A percentile compares a stretch with the other conserved stretches of the same genome.
Evolutionary conservation across 92 coral and sea anemone species (phyloP).

Genomic region (Galaxea fascicularis): DNA sequence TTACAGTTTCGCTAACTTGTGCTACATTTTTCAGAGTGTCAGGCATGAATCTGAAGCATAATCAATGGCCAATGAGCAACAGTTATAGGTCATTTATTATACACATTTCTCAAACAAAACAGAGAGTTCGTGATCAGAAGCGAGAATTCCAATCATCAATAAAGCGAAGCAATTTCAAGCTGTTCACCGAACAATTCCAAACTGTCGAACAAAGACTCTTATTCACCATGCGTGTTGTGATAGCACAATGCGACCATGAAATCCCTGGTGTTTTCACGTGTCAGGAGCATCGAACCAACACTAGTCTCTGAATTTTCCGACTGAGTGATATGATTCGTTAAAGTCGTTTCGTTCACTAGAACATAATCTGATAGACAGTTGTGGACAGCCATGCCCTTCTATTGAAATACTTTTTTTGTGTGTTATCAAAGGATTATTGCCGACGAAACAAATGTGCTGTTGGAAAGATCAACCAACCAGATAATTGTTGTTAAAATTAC

Average conservation of each 20-base stretch:
- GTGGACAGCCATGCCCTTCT: too few relatives aligned
- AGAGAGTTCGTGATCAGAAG: not conserved
- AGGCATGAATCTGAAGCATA: not conserved
- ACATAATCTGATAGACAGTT: not conserved
- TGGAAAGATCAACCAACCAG: too few relatives aligned
- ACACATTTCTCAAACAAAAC: not conserved
- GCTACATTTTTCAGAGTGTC: not conserved
- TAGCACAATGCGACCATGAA: slow-evolving; percentile 5
- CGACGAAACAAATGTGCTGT: too few relatives aligned
- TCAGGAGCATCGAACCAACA: slow-evolving; percentile 10
- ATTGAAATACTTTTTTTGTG: too few relatives aligned
- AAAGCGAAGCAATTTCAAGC: slow-evolving; percentile 28
- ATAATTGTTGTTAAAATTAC: too few relatives aligned
- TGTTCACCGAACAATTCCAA: slow-evolving; percentile 15
- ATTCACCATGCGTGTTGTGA: not conserved
- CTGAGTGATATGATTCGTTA: not conserved
- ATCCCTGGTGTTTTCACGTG: slow-evolving; percentile 43
- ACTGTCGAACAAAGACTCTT: slow-evolving; percentile 23
- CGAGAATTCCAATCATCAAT: slow-evolving; percentile 17
- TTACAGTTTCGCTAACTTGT: not conserved
- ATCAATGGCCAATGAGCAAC: not conserved
- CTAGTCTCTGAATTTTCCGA: not conserved
- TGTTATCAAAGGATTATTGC: too few relatives aligned
- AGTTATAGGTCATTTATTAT: too few relatives aligned
- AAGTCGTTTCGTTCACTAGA: not conserved